Conservation (phyloP, 2,888 invertebrate species). For the Eristalis intricaria region DNA sequence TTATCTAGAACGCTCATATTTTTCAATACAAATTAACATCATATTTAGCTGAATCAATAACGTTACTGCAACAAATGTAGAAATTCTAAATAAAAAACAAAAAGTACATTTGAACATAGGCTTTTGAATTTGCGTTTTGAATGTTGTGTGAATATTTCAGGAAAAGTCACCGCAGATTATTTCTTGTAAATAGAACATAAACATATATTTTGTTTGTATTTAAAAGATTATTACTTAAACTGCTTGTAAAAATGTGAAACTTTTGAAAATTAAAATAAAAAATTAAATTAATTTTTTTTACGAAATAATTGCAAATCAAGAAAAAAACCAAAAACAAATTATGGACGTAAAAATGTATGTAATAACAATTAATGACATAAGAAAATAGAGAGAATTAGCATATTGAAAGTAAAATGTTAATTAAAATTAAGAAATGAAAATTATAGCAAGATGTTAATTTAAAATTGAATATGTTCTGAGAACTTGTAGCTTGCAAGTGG, state of each 20-base stretch:
- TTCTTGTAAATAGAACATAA: not conserved
- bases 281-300: not conserved
- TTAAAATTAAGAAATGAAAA: conserved; percentile 26
- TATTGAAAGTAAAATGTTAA: conserved; percentile 33
- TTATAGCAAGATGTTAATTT: not conserved
- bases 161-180: not conserved
- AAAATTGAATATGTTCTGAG: conserved; percentile 16
- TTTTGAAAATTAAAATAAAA: conserved; percentile 2
- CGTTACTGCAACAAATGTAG: not conserved
- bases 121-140: not conserved
- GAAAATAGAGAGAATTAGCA: conserved; percentile 45
- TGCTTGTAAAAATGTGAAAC: conserved; percentile 8
- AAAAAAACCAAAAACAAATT: conserved; percentile 55
- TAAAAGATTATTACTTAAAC: conserved; percentile 14
- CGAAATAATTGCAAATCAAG: no score
- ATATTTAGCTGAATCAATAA: not conserved
- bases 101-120: not conserved
- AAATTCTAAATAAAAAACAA: not conserved
- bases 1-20: not conserved
- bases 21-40: not conserved
- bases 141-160: not conserved
- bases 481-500: conserved; percentile 51
- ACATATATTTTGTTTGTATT: not conserved
- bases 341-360: conserved; percentile 33
- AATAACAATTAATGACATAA: conserved; percentile 33